Evolutionary conservation across 2,797 vertebrate genomes (phyloP).

Genomic region (Muscicapa striata): DNA sequence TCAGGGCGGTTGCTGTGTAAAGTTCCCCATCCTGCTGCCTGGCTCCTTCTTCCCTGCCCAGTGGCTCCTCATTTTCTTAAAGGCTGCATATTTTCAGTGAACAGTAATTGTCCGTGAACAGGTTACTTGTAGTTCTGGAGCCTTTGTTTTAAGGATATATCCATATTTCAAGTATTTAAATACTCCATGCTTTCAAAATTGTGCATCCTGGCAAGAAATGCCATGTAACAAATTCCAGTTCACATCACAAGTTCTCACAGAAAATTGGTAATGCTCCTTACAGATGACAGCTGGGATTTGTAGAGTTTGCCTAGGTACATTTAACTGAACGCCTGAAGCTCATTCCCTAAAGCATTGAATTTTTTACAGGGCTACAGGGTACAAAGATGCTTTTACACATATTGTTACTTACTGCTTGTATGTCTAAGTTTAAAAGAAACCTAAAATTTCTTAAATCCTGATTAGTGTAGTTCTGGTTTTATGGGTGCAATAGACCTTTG

Average conservation of each 20-base stretch:
- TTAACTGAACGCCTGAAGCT: neutral
- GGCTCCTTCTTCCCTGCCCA: neutral
- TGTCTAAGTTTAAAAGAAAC: neutral
- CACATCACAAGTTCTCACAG: neutral
- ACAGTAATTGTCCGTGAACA: accelerated
- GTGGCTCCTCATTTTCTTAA: neutral
- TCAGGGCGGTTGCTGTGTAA: accelerated
- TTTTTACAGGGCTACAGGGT: neutral
- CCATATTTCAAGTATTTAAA: neutral
- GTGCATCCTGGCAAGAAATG: neutral
- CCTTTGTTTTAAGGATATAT: neutral
- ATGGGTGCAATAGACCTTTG: neutral
- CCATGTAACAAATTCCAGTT: neutral
- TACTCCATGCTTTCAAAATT: neutral
- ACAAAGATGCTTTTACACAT: neutral
- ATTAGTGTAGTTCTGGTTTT: neutral
- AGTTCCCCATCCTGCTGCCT: neutral
- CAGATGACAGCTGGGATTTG: neutral
- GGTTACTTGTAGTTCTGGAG: neutral
- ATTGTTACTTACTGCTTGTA: neutral
- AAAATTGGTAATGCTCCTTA: neutral
- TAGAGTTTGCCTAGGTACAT: neutral
- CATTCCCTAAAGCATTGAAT: neutral
- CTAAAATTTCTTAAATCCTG: neutral
- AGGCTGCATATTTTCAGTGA: neutral